Conservation (phyloP, 2,888 invertebrate genomes). For the Synergus umbraculus region DNA sequence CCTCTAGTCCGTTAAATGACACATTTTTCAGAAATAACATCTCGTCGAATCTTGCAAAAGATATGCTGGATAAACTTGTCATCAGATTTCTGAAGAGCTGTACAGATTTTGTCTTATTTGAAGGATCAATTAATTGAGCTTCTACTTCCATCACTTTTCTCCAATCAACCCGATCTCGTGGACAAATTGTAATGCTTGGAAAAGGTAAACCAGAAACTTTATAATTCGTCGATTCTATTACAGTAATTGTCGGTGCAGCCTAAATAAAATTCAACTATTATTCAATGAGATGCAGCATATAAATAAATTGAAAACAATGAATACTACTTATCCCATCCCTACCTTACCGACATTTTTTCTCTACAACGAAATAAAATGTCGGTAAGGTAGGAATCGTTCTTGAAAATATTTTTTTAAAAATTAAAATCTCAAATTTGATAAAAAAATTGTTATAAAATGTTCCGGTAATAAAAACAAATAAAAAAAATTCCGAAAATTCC, state of each 20-base stretch:
- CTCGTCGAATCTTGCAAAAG: not conserved
- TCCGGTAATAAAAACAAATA: too few relatives aligned
- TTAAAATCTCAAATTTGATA: too few relatives aligned
- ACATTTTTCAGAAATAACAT: not conserved
- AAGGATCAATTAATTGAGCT: conserved; percentile 44
- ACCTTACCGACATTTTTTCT: too few relatives aligned
- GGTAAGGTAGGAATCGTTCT: too few relatives aligned
- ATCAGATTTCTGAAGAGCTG: not conserved
- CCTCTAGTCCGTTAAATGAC: not conserved
- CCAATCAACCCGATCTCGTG: conserved; percentile 65
- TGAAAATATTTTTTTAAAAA: too few relatives aligned
- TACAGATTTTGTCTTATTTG: not conserved
- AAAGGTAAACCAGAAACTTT: conserved; percentile 64
- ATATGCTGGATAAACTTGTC: not conserved
- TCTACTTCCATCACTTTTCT: conserved; percentile 52
- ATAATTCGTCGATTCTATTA: conserved; percentile 63
- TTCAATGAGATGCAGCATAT: not conserved
- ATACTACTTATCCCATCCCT: too few relatives aligned
- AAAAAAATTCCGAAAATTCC: too few relatives aligned
- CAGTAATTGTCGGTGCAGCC: conserved; percentile 61
- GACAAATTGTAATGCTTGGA: conserved; percentile 68
- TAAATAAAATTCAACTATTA: not conserved
- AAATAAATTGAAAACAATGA: too few relatives aligned
- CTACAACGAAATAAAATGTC: too few relatives aligned
- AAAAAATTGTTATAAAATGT: too few relatives aligned